Conservation (phyloP, 2,113 vertebrate genomes). For the Cyprinodon tularosa region DNA sequence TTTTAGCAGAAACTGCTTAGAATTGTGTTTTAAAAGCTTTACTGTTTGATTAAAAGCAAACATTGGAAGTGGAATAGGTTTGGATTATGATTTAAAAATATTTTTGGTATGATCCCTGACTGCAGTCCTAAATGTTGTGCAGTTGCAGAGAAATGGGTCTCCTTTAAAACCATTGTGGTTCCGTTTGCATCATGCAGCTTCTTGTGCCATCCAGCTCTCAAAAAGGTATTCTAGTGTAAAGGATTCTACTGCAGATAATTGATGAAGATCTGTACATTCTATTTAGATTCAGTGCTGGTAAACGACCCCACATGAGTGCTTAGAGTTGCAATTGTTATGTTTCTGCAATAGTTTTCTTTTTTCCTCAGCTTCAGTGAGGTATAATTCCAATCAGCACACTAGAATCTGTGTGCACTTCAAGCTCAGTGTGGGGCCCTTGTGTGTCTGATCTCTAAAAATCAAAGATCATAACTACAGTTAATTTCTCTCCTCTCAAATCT, state of each 20-base stretch:
- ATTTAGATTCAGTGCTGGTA: not conserved
- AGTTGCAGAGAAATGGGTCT: too few relatives aligned
- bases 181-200: too few relatives aligned
- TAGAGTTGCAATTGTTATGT: not conserved
- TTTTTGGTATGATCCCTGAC: too few relatives aligned
- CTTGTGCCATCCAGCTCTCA: not conserved
- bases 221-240: not conserved
- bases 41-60: too few relatives aligned
- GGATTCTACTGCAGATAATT: not conserved
- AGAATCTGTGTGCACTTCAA: slow-evolving; percentile 25
- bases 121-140: too few relatives aligned
- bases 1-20: not conserved
- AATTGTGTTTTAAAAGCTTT: not conserved
- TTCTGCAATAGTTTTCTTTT: not conserved
- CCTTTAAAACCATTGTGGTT: too few relatives aligned
- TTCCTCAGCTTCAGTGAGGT: slow-evolving; percentile 13
- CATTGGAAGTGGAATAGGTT: too few relatives aligned
- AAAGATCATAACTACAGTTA: slow-evolving; percentile 40
- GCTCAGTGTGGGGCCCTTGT: slow-evolving; percentile 38
- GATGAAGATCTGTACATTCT: not conserved
- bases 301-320: not conserved
- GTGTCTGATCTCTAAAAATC: slow-evolving; percentile 48
- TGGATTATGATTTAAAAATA: too few relatives aligned
- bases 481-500: slow-evolving; percentile 32
- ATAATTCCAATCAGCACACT: slow-evolving; percentile 25